A percentile compares a stretch with the other conserved stretches of the same genome.
Evolutionary conservation across 2,797 vertebrate species (phyloP).

Genomic region (Amblyopsis hoosieri): DNA sequence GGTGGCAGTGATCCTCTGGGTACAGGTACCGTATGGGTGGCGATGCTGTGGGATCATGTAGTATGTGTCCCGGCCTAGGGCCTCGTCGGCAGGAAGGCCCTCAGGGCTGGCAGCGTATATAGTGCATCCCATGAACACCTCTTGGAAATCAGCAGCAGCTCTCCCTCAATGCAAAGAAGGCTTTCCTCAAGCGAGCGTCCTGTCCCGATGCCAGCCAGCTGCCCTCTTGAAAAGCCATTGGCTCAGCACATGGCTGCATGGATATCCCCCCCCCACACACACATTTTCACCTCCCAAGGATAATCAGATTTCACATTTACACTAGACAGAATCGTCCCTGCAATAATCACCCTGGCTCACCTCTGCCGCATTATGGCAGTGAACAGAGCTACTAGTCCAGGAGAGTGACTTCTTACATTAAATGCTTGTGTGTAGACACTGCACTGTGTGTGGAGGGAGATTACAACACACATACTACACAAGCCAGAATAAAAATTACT

Average conservation of each 20-base stretch:
- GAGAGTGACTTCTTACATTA: constrained; percentile 35
- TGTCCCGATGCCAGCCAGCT: constrained; percentile 69
- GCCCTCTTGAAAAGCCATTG: constrained; percentile 72
- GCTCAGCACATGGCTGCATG: constrained; percentile 73
- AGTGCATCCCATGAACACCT: constrained; percentile 81
- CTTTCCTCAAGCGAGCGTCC: constrained; percentile 50
- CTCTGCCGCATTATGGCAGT: constrained; percentile 66
- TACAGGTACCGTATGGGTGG: constrained; percentile 71
- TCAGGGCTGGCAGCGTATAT: constrained; percentile 80
- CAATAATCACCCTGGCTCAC: constrained; percentile 65
- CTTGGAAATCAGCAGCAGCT: constrained; percentile 49
- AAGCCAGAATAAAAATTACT: too few relatives aligned
- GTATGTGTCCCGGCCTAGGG: constrained; percentile 64
- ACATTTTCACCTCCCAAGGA: constrained; percentile 53
- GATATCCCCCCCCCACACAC: constrained; percentile 49
- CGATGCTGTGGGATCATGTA: constrained; percentile 56
- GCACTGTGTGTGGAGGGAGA: too few relatives aligned
- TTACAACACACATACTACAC: too few relatives aligned
- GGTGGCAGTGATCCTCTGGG: constrained; percentile 75
- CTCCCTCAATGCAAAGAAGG: constrained; percentile 7
- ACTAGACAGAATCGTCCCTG: constrained; percentile 76
- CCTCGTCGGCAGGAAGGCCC: constrained; percentile 76
- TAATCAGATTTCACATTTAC: constrained; percentile 83
- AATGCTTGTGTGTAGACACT: too few relatives aligned
- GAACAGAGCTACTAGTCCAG: constrained; percentile 42